Conservation (phyloP, 2,797 vertebrate genomes). For the Podargus strigoides region DNA sequence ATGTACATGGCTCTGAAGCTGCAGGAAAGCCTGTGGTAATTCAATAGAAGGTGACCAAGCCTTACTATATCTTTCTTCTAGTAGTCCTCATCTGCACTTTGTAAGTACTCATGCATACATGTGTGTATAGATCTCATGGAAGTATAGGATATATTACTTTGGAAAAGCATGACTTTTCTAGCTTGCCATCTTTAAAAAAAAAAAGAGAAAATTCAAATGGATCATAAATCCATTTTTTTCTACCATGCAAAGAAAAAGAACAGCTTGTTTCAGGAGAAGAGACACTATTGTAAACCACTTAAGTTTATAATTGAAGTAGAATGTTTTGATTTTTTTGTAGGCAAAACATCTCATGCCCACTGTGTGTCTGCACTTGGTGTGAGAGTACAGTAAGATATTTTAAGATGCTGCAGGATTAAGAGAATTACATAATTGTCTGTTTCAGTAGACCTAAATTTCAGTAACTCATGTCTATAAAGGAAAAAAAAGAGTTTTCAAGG, state of each 20-base stretch:
- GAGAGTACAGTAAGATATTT: background rate
- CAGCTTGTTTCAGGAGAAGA: background rate
- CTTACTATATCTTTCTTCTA: background rate
- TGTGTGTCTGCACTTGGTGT: background rate
- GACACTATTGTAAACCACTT: background rate
- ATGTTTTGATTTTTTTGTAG: background rate
- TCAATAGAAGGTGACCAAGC: background rate
- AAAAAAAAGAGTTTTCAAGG: background rate
- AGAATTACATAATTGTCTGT: background rate
- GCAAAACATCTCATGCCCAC: background rate
- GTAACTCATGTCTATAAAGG: background rate
- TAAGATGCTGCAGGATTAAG: background rate
- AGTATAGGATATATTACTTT: background rate
- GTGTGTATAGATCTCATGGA: background rate
- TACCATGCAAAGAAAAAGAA: background rate
- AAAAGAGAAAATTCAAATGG: background rate
- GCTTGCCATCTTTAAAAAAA: background rate
- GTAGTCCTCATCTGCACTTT: background rate
- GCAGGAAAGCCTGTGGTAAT: background rate
- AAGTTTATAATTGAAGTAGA: background rate
- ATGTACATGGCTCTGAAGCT: background rate
- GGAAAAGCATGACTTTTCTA: background rate
- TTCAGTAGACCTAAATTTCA: background rate
- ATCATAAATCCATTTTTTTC: background rate
- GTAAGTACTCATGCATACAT: background rate